Evolutionary conservation across 2,797 vertebrate species (phyloP), one percentile per base, ranked within the genome.

Genomic region (Sus cebifrons): DNA sequence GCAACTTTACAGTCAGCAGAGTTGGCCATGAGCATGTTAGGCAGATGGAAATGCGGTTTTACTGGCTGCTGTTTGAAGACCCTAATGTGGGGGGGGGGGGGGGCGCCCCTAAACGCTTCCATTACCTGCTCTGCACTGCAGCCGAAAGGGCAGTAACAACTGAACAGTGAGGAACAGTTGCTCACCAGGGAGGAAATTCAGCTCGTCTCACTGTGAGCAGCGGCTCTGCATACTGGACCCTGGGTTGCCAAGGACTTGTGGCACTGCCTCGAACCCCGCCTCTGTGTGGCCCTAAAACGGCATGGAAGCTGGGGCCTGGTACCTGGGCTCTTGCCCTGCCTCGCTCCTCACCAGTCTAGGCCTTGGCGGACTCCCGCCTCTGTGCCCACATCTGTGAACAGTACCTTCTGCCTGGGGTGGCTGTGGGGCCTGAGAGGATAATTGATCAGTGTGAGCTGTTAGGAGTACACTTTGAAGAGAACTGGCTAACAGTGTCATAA

Each of bases 91-190:
- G 4, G 32, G 32, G n/a, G n/a, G n/a, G 13, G 32, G 54, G 54
- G 13, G 6, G 13, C 2, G 54, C 20, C 54, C 54, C 54, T 79
- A 23, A 79, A 10, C 13, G 29, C n/a, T 23, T 54, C 77, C 20
- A 3, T 32, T 15, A 56, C 54, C 6, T 23, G 1, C 4, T 15
- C 77, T 78, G 52, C 54, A 32, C 52, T 0, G 0, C 6, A 36
- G 36, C 36, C 36, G 36, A 36, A 36, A 36, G 36, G 36, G 36
- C 36, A 36, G 36, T 36, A 36, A 36, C 36, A 36, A 36, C 36
- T 36, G 36, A 36, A 36, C 36, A 36, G 36, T 36, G 36, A 36
- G 36, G 36, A 36, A 36, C 36, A 36, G 36, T 36, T 36, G 36
- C 36, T 36, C 36, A 32, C 54, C 2, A 8, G 52, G 75, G 11